Percentiles rank a stretch among this genome's conserved stretches.
These are phyloP conservation scores for Adelges cooleyi DNA, from an alignment of 1,140 invertebrate species.

Conservation along the genomic window DNA sequence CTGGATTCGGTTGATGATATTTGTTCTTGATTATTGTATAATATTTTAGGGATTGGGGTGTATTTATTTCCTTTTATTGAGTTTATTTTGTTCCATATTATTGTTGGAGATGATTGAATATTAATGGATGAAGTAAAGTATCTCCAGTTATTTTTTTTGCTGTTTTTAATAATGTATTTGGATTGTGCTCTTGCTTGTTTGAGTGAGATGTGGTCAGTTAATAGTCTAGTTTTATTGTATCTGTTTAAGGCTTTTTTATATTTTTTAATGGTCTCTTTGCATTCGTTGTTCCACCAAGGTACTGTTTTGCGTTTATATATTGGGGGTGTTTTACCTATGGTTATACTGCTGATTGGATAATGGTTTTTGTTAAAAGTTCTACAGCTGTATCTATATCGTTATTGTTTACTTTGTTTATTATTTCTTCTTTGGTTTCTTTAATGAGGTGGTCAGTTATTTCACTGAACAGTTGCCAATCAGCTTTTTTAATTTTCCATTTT, in stretches of 20 bases:
- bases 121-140: not conserved
- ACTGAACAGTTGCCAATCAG: not conserved
- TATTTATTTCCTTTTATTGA: not conserved
- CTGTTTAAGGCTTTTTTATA: not conserved
- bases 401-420: not conserved
- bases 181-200: not conserved
- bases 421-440: not conserved
- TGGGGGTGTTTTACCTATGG: not conserved
- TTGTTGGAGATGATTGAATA: not conserved
- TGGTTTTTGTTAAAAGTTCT: too few relatives aligned
- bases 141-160: not conserved
- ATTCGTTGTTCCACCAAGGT: not conserved
- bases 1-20: not conserved
- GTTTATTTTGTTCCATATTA: constrained; percentile 4
- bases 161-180: not conserved
- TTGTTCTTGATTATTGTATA: not conserved
- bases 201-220: not conserved
- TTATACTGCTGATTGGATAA: not conserved
- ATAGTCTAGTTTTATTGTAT: not conserved
- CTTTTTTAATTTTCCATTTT: not conserved
- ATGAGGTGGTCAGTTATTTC: not conserved
- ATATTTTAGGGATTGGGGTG: not conserved
- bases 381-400: not conserved
- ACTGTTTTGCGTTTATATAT: too few relatives aligned
- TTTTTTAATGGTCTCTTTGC: not conserved